These are phyloP conservation scores for Ditylenchus weischeri DNA, from an alignment of 2,888 invertebrate species.

Conservation along the genomic window DNA sequence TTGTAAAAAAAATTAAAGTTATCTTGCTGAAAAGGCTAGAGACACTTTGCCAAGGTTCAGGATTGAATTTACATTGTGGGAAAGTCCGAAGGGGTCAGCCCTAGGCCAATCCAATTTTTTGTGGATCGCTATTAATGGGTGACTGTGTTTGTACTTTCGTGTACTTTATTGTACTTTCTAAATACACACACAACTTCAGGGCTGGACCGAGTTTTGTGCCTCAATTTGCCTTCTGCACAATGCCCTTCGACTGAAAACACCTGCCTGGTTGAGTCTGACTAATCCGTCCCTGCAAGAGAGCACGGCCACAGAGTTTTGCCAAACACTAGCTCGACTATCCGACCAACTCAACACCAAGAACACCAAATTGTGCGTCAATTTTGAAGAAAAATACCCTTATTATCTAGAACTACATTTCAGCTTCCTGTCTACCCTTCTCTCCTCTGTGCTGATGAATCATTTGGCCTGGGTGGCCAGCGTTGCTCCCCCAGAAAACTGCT, in stretches of 20 bases:
- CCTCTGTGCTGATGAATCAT: conserved; percentile 54
- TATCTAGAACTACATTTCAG: conserved; percentile 30
- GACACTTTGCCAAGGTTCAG: no score
- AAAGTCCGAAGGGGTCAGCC: no score
- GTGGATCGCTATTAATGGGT: no score
- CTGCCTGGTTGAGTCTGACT: conserved; percentile 48
- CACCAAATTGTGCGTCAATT: conserved; percentile 44
- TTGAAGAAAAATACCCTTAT: no score
- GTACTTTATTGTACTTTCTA: no score
- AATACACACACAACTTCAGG: conserved; percentile 27
- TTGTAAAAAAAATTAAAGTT: no score
- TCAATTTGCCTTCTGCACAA: conserved; percentile 48
- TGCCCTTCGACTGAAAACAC: conserved; percentile 41
- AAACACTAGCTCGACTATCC: conserved; percentile 41
- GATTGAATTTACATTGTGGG: no score
- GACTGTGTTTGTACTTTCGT: no score
- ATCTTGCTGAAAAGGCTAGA: no score
- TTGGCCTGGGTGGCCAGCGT: conserved; percentile 55
- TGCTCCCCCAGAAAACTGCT: conserved; percentile 41
- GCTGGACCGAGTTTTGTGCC: conserved; percentile 41
- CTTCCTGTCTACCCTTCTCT: conserved; percentile 50
- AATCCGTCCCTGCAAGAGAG: conserved; percentile 27
- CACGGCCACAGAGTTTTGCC: conserved; percentile 43
- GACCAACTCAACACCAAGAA: conserved; percentile 43
- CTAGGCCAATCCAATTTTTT: no score